These are phyloP conservation scores for Archocentrus centrarchus DNA, from an alignment of 2,113 vertebrate genomes.

Conservation along the genomic window DNA sequence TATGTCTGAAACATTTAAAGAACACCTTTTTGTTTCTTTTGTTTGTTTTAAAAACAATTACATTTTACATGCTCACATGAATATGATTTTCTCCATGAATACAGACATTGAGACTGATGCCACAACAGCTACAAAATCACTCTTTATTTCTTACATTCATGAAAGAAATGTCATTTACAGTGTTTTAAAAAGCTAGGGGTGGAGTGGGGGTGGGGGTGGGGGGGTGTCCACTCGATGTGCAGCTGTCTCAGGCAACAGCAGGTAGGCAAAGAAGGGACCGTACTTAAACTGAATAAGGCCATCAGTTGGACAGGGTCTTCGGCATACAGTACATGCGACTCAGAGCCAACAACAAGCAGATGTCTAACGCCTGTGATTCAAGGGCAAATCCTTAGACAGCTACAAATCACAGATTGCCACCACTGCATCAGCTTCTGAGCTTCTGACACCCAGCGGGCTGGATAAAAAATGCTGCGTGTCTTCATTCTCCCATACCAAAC, in stretches of 20 bases:
- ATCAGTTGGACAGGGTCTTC: conserved; percentile 58
- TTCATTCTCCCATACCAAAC: not conserved
- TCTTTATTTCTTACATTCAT: conserved; percentile 27
- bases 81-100: not conserved
- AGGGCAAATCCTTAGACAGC: conserved; percentile 65
- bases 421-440: conserved; percentile 34
- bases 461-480: conserved; percentile 14
- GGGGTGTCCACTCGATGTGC: conserved; percentile 46
- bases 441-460: conserved; percentile 19
- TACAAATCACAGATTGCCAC: conserved; percentile 62
- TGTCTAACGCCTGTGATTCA: conserved; percentile 57
- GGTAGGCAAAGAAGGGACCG: conserved; percentile 50
- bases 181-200: conserved; percentile 55
- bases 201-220: conserved; percentile 18
- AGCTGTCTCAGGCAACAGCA: conserved; percentile 71
- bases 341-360: conserved; percentile 64
- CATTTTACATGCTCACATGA: not conserved
- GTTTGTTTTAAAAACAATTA: not conserved
- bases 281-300: conserved; percentile 69
- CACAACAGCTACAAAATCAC: conserved; percentile 10
- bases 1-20: not conserved
- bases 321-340: conserved; percentile 31
- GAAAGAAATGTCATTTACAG: conserved; percentile 34
- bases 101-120: not conserved
- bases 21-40: not conserved